Base-by-base conservation (phyloP, 2,797 vertebrate species). In the Cygnus olor region DNA sequence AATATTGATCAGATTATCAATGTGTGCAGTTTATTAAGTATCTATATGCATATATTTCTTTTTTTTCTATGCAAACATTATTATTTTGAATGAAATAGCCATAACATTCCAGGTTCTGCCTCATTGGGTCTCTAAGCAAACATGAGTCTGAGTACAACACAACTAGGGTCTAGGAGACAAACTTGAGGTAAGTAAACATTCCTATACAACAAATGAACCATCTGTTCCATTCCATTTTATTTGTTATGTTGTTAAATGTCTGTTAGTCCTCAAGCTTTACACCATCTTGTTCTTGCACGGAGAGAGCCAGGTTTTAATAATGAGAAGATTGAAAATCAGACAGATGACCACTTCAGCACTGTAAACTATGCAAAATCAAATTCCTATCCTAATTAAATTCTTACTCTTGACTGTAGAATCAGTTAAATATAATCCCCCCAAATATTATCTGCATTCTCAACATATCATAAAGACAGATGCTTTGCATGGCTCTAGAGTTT, bases 41-140 rank as follows among this genome's bases (percentile, higher is more conserved):
- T 96, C 97, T 98, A 80, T 98, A 95, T 98, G 95, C 82, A 95
- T 97, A 93, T 97, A 85, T 98, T 97, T 98, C 30, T 96, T 96
- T 97, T 97, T 97, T 98, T 97, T 98, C 95, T 98, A 97, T 98
- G 98, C 97, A 99, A 99, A 98, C 82, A 98, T 87, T 98, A 97
- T 98, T 98, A 98, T 98, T 98, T 99, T 99, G 99, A 99, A 99
- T 98, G 98, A 99, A 99, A 98, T 98, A 99, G 99, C 98, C 98
- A 28, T 99, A 99, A 99, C 98, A 99, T 99, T 99, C 98, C 99
- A 99, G 99, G 99, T 99, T 99, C 99, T 99, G 99, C 99, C 99
- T 99, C 99, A 99, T 99, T 99, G 99, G 99, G 99, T 99, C 99
- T 98, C 99, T 99, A 99, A 99, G 98, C 99, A 99, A 99, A 99